Conservation (phyloP, 2,113 vertebrate genomes). For the Vicugna pacos region DNA sequence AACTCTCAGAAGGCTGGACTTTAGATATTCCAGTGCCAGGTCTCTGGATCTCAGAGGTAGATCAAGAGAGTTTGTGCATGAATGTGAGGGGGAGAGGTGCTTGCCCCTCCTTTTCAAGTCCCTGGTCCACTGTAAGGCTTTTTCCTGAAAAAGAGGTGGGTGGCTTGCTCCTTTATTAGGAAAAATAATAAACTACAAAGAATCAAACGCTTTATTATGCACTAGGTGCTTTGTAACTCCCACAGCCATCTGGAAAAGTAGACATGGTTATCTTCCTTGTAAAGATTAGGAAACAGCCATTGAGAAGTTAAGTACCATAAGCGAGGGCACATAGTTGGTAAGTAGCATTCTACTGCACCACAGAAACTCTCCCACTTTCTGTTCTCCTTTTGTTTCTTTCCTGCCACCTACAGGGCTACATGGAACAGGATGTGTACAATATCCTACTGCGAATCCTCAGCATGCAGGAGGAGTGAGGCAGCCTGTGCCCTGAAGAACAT, state of each 20-base stretch:
- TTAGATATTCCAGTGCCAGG: not conserved
- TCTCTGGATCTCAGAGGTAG: not conserved
- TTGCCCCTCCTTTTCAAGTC: not conserved
- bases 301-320: not conserved
- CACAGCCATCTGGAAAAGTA: not conserved
- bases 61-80: not conserved
- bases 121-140: not conserved
- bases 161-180: not conserved
- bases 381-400: slow-evolving; percentile 3
- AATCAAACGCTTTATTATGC: not conserved
- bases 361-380: not conserved
- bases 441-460: slow-evolving; percentile 83
- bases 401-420: slow-evolving; percentile 78
- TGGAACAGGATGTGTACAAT: slow-evolving; percentile 84
- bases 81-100: not conserved
- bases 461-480: slow-evolving; percentile 63
- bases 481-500: not conserved
- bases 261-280: not conserved
- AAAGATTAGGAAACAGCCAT: not conserved
- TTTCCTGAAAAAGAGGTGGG: not conserved
- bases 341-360: not conserved
- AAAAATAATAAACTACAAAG: not conserved
- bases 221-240: not conserved
- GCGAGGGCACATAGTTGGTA: not conserved
- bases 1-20: not conserved